Percentiles rank a stretch among this genome's conserved stretches.
Conservation (phyloP, 1,140 invertebrate genomes). For the Bombus turneri region DNA sequence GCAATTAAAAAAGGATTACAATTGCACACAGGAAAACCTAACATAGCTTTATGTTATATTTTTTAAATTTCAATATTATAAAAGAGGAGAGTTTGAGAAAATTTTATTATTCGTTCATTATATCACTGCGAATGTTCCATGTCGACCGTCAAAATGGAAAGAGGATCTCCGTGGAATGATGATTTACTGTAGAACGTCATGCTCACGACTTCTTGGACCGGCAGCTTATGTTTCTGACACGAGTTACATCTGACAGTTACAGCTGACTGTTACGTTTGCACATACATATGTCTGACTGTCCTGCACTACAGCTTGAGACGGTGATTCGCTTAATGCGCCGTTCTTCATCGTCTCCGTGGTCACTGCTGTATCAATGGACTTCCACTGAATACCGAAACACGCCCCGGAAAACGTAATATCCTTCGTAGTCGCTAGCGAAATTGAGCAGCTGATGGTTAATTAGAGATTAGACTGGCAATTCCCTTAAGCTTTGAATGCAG, state of each 20-base stretch:
- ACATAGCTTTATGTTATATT: too few species aligned
- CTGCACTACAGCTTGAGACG: conserved; percentile 31
- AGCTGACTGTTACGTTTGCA: conserved; percentile 45
- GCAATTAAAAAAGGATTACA: too few species aligned
- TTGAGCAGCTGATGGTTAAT: neutral
- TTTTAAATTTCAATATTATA: too few species aligned
- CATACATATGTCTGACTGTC: conserved; percentile 27
- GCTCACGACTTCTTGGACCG: conserved; percentile 29
- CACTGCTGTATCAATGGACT: neutral
- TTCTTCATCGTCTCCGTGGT: conserved; percentile 39
- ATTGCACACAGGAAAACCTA: too few species aligned
- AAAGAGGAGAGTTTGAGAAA: neutral
- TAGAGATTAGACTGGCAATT: neutral
- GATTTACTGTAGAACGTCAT: conserved; percentile 27
- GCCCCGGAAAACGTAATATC: neutral
- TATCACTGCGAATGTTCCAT: neutral
- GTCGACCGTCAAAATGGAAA: too few species aligned
- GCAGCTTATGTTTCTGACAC: conserved; percentile 32
- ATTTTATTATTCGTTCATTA: neutral
- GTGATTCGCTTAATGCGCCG: conserved; percentile 27
- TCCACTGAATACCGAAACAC: neutral
- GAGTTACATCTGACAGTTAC: conserved; percentile 14
- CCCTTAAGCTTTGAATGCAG: neutral
- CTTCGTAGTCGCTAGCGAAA: neutral
- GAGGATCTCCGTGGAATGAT: neutral